Evolutionary conservation across 2,888 invertebrate species (phyloP).

Genomic region (Apodemia duryi): DNA sequence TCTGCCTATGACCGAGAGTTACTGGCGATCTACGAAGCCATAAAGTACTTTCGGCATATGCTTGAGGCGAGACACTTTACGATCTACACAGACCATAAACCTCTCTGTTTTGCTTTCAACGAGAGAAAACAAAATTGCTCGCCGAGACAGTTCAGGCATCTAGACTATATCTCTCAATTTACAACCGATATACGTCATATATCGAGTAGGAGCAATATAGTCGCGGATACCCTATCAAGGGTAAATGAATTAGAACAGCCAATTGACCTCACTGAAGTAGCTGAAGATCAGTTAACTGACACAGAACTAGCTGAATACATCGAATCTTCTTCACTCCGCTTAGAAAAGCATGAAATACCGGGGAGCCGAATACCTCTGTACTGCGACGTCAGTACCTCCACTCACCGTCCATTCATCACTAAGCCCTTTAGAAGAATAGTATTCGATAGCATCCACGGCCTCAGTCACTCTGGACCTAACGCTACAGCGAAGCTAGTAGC

Average conservation of each 20-base stretch:
- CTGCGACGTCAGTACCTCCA: too few species aligned
- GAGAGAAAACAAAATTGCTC: too few species aligned
- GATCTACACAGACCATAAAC: slow-evolving; percentile 12
- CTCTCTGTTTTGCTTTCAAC: not conserved
- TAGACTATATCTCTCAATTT: not conserved
- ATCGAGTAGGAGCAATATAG: not conserved
- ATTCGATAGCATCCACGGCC: too few species aligned
- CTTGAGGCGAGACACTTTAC: slow-evolving; percentile 1
- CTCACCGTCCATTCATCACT: too few species aligned
- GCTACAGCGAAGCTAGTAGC: too few species aligned
- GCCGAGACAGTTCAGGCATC: too few species aligned
- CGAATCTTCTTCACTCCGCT: not conserved
- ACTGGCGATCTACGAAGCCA: too few species aligned
- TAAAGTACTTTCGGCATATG: not conserved
- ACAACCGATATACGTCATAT: not conserved
- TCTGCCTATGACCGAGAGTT: too few species aligned
- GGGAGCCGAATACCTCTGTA: too few species aligned
- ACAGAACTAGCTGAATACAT: not conserved
- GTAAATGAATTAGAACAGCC: not conserved
- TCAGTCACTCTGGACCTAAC: too few species aligned
- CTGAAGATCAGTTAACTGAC: not conserved
- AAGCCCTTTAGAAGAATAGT: too few species aligned
- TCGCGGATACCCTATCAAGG: not conserved
- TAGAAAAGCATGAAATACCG: too few species aligned
- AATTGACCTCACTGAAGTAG: not conserved